Evolutionary conservation across 2,888 invertebrate species (phyloP).

Genomic region (Belgica antarctica): DNA sequence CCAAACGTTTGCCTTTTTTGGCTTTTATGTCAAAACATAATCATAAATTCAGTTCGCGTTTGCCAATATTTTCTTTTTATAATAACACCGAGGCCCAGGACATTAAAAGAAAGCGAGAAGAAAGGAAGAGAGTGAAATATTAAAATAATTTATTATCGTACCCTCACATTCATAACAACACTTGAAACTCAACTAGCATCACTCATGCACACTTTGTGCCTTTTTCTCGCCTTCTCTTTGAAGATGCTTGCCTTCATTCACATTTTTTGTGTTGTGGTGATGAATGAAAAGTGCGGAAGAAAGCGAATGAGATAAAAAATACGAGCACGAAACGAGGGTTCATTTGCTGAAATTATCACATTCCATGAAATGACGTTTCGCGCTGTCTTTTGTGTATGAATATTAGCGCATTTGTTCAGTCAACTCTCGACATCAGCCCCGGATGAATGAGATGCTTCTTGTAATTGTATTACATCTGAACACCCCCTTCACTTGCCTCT

Average conservation of each 20-base stretch:
- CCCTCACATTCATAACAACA: constrained; percentile 7
- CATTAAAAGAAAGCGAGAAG: constrained; percentile 17
- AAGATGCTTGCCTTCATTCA: not conserved
- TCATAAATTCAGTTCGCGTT: constrained; percentile 30
- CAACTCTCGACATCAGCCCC: not conserved
- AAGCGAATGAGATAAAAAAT: constrained; percentile 1
- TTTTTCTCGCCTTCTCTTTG: not conserved
- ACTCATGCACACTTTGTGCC: constrained; percentile 21
- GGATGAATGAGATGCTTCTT: constrained; percentile 1
- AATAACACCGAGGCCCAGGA: constrained; percentile 7
- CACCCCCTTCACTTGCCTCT: not conserved
- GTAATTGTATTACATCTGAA: not conserved
- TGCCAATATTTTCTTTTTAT: constrained; percentile 30
- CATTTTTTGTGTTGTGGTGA: not conserved
- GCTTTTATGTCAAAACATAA: constrained; percentile 23
- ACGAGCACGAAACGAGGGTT: not conserved
- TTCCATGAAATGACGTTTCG: not conserved
- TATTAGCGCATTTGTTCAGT: constrained; percentile 34
- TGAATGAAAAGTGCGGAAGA: constrained; percentile 2
- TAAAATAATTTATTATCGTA: constrained; percentile 27
- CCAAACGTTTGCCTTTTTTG: not conserved
- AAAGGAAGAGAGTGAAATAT: constrained; percentile 11
- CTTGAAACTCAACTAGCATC: constrained; percentile 29
- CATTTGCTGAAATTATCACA: constrained; percentile 35
- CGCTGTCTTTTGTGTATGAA: constrained; percentile 23